Evolutionary conservation across 2,113 vertebrate species (phyloP).

Genomic region (Plestiodon gilberti): DNA sequence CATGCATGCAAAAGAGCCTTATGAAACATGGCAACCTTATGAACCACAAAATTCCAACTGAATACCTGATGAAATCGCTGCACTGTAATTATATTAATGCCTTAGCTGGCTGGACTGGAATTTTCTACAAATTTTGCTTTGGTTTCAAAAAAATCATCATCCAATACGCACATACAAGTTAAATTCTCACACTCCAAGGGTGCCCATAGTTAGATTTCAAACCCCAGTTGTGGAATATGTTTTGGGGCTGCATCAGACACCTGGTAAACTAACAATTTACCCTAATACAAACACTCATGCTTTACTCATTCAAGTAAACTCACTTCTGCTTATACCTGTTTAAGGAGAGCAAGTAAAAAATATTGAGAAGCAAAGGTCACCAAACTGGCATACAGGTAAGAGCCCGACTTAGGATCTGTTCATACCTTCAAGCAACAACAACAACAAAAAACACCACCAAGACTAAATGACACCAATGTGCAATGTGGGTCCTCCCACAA

Average conservation of each 20-base stretch:
- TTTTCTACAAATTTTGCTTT: slow-evolving; percentile 26
- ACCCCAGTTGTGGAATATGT: slow-evolving; percentile 5
- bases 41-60: slow-evolving; percentile 17
- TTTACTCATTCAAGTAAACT: neutral
- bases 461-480: neutral
- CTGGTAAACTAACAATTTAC: neutral
- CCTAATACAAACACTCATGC: neutral
- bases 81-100: neutral
- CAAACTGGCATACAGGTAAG: neutral
- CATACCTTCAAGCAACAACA: neutral
- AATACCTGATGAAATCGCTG: slow-evolving; percentile 12
- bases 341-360: neutral
- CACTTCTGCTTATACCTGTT: neutral
- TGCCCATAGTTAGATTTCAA: neutral
- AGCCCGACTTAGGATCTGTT: neutral
- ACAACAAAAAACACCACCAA: neutral
- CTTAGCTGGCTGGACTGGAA: neutral
- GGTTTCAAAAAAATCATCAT: neutral
- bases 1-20: slow-evolving; percentile 16
- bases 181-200: slow-evolving; percentile 12
- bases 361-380: neutral
- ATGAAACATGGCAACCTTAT: slow-evolving; percentile 21
- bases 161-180: neutral
- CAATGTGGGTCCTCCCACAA: neutral
- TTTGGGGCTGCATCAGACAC: neutral